These are phyloP conservation scores for Macrocentrus cingulum DNA, from an alignment of 1,140 invertebrate genomes.

Conservation along the genomic window DNA sequence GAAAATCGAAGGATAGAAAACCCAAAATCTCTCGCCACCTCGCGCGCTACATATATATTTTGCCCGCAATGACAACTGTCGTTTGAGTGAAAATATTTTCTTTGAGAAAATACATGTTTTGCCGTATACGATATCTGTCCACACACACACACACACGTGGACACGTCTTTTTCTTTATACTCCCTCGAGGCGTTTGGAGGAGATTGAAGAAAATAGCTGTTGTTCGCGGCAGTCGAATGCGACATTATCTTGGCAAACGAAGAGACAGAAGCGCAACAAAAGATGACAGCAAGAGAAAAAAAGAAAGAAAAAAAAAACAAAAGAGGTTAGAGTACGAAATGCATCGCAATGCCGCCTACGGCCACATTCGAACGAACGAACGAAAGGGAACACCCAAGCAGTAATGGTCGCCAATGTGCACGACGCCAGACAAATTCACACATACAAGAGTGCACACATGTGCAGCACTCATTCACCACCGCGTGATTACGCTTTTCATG, in stretches of 20 bases:
- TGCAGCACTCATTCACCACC: constrained; percentile 25
- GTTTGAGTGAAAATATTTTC: constrained; percentile 11
- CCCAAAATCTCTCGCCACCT: too few species aligned
- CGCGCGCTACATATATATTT: too few species aligned
- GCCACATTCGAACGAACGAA: neutral
- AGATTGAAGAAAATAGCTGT: constrained; percentile 23
- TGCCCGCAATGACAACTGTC: neutral
- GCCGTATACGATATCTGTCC: too few species aligned
- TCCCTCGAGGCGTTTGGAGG: constrained; percentile 9
- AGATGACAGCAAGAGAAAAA: constrained; percentile 18
- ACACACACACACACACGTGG: too few species aligned
- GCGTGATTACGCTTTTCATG: constrained; percentile 28
- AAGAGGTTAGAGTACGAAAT: constrained; percentile 11
- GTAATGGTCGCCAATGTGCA: neutral
- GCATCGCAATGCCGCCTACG: neutral
- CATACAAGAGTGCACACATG: too few species aligned
- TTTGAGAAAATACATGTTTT: too few species aligned
- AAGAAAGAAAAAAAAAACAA: neutral
- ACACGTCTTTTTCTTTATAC: constrained; percentile 11
- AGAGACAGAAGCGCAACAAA: constrained; percentile 27
- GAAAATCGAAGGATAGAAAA: neutral
- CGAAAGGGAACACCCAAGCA: neutral
- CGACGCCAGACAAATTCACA: neutral
- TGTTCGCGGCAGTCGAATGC: constrained; percentile 16
- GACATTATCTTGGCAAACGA: constrained; percentile 21